Evolutionary conservation across 2,888 invertebrate genomes (phyloP).

Genomic region (Smittia aterrima): DNA sequence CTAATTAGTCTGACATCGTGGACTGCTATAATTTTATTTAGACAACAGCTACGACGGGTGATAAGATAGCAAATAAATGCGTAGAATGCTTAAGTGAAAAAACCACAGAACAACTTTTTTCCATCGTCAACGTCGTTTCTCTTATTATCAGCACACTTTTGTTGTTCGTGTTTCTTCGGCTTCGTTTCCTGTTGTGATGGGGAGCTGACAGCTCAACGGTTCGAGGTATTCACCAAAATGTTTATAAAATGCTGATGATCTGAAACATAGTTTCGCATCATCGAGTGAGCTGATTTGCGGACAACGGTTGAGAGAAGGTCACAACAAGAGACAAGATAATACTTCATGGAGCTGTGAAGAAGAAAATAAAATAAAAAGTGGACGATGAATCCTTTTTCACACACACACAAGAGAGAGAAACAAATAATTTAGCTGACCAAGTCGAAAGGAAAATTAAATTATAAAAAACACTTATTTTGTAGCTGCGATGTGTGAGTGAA

Average conservation of each 20-base stretch:
- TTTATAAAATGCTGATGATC: background rate
- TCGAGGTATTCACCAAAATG: background rate
- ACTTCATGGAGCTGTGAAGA: background rate
- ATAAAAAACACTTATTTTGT: constrained; percentile 25
- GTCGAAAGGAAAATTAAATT: constrained; percentile 30
- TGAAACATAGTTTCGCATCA: background rate
- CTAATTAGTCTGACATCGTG: constrained; percentile 42
- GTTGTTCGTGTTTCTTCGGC: background rate
- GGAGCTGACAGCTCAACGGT: too few relatives aligned
- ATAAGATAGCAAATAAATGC: constrained; percentile 39
- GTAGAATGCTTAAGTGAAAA: constrained; percentile 28
- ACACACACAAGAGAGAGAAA: constrained; percentile 13
- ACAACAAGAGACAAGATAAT: background rate
- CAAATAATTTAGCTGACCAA: constrained; percentile 38
- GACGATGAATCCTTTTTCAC: background rate
- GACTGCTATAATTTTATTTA: constrained; percentile 42
- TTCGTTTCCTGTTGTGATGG: background rate
- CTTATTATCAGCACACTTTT: constrained; percentile 6
- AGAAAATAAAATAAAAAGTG: too few relatives aligned
- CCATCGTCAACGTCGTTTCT: constrained; percentile 31
- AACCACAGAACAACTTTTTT: constrained; percentile 27
- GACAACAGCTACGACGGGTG: constrained; percentile 38
- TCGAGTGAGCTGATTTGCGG: background rate
- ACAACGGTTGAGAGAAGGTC: background rate
- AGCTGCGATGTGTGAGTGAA: constrained; percentile 33